Evolutionary conservation across 2,797 vertebrate genomes (phyloP), one percentile per base, ranked within the genome.

Genomic region (Helarctos malayanus): DNA sequence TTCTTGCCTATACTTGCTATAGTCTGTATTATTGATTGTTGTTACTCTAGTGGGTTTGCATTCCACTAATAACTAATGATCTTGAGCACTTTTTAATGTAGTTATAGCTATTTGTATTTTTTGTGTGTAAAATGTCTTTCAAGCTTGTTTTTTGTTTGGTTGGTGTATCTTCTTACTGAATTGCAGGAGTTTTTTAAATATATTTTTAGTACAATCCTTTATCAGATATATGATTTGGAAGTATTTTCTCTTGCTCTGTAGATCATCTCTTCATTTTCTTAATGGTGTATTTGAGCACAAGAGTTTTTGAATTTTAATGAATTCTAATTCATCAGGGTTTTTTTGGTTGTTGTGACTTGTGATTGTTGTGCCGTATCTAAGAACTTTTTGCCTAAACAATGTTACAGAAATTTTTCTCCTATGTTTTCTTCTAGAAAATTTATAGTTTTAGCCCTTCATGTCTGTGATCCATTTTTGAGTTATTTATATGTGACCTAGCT

Each of bases 131-230:
- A 92, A 59, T 87, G 3, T 78, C 13, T 86, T 79, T 84, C 29
- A 59, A 90, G 63, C 16, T 19, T 25, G 9, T 63, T 91, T 95
- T 97, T 81, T 89, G 75, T 59, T 81, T 97, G 27, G 10, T 69
- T 91, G 25, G 25, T 71, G 2, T 93, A 29, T 52, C 32, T 82
- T 85, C 29, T 89, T 71, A 61, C 14, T 83, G 84, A 91, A 81
- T 76, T 81, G 1, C 41, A 57, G 35, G 27, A 73, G 47, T 63
- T 85, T 23, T 93, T 81, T 71, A 54, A 73, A 35, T 29, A 65
- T 29, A 65, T 10, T 85, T 32, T 95, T 54, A 57, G 23, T 84
- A 54, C 7, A 82, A 18, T 79, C 9, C 32, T 78, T 83, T 78
- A 83, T 84, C 35, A 32, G 3, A 86, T 89, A 82, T 21, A 21